Evolutionary conservation across 30 jellyfish, hydroid and myxozoan species (phyloP).

Genomic region (Aurelia sp.): DNA sequence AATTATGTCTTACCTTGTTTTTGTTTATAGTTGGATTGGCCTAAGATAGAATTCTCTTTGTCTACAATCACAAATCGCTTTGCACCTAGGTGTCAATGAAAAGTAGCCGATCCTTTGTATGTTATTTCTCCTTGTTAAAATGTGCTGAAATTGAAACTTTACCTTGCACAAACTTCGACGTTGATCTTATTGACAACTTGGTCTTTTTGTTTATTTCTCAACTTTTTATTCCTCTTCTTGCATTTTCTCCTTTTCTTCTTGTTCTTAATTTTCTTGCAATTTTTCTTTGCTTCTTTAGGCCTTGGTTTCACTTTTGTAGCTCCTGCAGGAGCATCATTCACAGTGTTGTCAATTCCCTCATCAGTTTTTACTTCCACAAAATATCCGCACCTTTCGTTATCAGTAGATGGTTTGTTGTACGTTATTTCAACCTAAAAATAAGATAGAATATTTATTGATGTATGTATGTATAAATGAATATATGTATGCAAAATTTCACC

Average conservation of each 20-base stretch:
- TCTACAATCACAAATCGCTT: too few relatives aligned
- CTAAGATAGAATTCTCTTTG: too few relatives aligned
- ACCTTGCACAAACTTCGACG: slow-evolving; percentile 66
- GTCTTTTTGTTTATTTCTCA: slow-evolving; percentile 30
- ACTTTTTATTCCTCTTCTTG: slow-evolving; percentile 8
- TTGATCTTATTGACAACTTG: slow-evolving; percentile 42
- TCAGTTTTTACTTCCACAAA: slow-evolving; percentile 20
- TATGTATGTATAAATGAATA: too few relatives aligned
- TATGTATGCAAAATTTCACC: too few relatives aligned
- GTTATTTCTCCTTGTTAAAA: too few relatives aligned
- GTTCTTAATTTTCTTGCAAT: slow-evolving; percentile 13
- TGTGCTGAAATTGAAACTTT: background rate
- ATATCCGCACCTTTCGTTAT: slow-evolving; percentile 50
- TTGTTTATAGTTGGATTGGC: too few relatives aligned
- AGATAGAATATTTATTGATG: background rate
- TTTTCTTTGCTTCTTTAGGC: background rate
- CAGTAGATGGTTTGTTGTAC: slow-evolving; percentile 45
- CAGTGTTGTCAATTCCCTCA: slow-evolving; percentile 20
- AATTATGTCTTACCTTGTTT: too few relatives aligned
- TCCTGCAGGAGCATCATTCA: slow-evolving; percentile 35
- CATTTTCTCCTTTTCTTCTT: slow-evolving; percentile 2
- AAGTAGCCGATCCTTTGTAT: too few relatives aligned
- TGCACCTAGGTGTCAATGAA: too few relatives aligned
- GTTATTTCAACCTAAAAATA: slow-evolving; percentile 48
- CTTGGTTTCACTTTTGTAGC: slow-evolving; percentile 5